Percentiles rank a stretch among this genome's conserved stretches.
phyloP scores from a whole-genome alignment of 2,888 invertebrate genomes.

The Leucophora obtusa region DNA sequence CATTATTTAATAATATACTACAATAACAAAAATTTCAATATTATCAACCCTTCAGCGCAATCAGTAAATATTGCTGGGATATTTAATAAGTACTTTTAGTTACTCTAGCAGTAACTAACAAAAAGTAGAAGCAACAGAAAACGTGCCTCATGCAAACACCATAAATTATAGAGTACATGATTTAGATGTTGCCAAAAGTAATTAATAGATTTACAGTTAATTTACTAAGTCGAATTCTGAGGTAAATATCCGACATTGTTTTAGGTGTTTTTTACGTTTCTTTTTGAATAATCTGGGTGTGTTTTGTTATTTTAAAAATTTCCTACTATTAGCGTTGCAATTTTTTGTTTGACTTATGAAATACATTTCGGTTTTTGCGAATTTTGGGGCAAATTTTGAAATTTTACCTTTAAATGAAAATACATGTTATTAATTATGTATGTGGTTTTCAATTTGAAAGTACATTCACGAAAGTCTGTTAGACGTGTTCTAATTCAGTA shows the following conservation, averaged over 20 bases:
- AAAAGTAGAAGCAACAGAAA: not conserved
- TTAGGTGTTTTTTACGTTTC: not conserved
- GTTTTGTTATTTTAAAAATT: slow-evolving; percentile 18
- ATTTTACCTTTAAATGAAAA: not conserved
- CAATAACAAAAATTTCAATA: too few relatives aligned
- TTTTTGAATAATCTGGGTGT: slow-evolving; percentile 8
- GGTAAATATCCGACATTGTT: not conserved
- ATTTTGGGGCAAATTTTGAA: not conserved
- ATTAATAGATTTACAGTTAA: slow-evolving; percentile 60
- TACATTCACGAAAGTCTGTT: too few relatives aligned
- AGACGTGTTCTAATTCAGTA: too few relatives aligned
- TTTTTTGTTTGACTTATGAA: slow-evolving; percentile 30
- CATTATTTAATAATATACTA: too few relatives aligned
- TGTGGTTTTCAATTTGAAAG: too few relatives aligned
- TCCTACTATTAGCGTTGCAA: slow-evolving; percentile 18
- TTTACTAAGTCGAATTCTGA: slow-evolving; percentile 29
- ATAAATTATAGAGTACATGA: slow-evolving; percentile 48
- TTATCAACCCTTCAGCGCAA: too few relatives aligned
- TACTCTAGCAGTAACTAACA: not conserved
- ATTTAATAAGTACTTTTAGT: not conserved
- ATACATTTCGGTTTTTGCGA: not conserved
- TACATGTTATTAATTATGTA: not conserved
- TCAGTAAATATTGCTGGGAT: not conserved
- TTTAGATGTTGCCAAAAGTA: slow-evolving; percentile 55
- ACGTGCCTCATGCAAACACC: slow-evolving; percentile 48